Conservation (phyloP, 2,888 invertebrate species). For the Sinopyrophorus schimmeli region DNA sequence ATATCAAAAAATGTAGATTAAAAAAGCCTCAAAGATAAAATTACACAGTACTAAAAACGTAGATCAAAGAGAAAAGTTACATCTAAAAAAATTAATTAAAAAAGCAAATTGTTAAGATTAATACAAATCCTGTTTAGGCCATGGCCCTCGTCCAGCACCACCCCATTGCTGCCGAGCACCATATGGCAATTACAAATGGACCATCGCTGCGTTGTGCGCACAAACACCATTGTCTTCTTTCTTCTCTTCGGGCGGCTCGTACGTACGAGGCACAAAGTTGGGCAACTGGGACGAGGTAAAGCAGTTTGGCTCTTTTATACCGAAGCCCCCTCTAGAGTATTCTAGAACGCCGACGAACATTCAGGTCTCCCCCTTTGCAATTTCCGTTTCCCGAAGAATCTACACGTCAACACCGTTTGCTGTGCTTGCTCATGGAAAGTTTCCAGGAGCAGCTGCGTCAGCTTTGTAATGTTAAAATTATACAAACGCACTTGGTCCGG, state of each 20-base stretch:
- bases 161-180: neutral
- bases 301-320: slow-evolving; percentile 5
- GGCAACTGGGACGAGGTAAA: slow-evolving; percentile 4
- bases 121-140: slow-evolving; percentile 18
- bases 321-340: neutral
- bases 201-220: no score
- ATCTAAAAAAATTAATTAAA: neutral
- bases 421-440: no score
- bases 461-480: no score
- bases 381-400: no score
- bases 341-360: no score
- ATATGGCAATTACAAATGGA: slow-evolving; percentile 1
- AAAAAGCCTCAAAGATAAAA: neutral
- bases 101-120: neutral
- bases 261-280: slow-evolving; percentile 12
- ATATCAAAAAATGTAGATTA: no score
- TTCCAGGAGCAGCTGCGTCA: no score
- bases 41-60: neutral
- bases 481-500: no score
- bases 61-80: neutral
- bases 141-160: neutral
- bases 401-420: no score
- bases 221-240: neutral
- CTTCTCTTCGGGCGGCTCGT: slow-evolving; percentile 6
- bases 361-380: no score